A percentile compares a stretch with the other conserved stretches of the same genome.
Evolutionary conservation across 2,113 vertebrate species (phyloP).

Genomic region (Callopanchax toddi): DNA sequence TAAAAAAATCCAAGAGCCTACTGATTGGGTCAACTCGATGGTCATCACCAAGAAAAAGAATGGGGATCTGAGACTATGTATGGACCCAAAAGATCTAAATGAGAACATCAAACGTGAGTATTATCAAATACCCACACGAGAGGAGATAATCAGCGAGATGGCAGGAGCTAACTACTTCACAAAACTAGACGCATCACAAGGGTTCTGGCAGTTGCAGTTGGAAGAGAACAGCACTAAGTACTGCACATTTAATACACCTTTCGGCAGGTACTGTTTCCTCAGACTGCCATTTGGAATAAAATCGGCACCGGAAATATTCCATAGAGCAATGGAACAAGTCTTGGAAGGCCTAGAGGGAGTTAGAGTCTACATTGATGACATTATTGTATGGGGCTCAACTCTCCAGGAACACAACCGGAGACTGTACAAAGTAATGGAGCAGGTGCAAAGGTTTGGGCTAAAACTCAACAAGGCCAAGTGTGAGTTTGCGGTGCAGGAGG

Average conservation of each 20-base stretch:
- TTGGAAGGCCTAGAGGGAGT: background rate
- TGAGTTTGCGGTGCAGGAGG: background rate
- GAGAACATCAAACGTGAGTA: background rate
- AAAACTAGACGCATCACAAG: background rate
- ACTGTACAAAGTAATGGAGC: background rate
- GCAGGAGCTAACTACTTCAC: background rate
- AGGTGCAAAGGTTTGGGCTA: background rate
- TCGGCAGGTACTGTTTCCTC: background rate
- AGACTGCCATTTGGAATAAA: background rate
- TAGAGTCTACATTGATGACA: background rate
- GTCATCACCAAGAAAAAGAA: background rate
- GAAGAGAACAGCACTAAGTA: background rate
- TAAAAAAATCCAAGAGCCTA: background rate
- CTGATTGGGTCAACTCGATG: slow-evolving; percentile 1
- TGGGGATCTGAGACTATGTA: no score
- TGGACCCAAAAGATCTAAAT: background rate
- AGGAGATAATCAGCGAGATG: background rate
- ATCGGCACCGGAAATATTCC: background rate
- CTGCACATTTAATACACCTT: background rate
- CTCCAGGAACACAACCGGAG: background rate
- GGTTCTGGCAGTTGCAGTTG: background rate
- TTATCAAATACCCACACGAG: background rate
- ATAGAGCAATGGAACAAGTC: background rate
- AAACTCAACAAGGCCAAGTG: background rate
- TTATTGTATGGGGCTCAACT: background rate